phyloP scores from a whole-genome alignment of 2,113 vertebrate genomes.

The Catagonus wagneri region DNA sequence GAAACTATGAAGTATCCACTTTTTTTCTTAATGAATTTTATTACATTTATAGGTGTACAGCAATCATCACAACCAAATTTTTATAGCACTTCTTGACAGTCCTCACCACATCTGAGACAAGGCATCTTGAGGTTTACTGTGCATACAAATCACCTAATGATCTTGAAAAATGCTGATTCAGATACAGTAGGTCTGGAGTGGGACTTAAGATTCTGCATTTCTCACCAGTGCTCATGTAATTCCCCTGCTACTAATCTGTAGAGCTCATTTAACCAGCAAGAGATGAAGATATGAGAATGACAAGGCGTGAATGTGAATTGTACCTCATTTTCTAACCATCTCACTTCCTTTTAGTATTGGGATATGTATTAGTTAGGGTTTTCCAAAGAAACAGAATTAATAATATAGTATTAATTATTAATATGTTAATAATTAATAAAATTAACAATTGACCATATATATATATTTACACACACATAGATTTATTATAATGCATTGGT shows the following conservation, averaged over 20 bases:
- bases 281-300: background rate
- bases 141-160: background rate
- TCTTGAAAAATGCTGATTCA: background rate
- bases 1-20: background rate
- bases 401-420: background rate
- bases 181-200: background rate
- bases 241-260: background rate
- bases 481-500: background rate
- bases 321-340: background rate
- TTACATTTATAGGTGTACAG: too few relatives aligned
- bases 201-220: background rate
- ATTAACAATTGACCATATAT: background rate
- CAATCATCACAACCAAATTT: too few relatives aligned
- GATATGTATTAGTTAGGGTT: background rate
- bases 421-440: background rate
- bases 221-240: background rate
- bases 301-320: background rate
- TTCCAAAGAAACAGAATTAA: background rate
- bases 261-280: background rate
- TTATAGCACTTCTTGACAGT: slow-evolving; percentile 14
- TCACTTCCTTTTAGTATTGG: background rate
- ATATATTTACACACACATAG: accelerated
- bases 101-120: background rate
- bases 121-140: background rate
- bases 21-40: too few relatives aligned